phyloP scores from a whole-genome alignment of 35 echinoderm and acorn worm genomes.

The Patiria miniata region DNA sequence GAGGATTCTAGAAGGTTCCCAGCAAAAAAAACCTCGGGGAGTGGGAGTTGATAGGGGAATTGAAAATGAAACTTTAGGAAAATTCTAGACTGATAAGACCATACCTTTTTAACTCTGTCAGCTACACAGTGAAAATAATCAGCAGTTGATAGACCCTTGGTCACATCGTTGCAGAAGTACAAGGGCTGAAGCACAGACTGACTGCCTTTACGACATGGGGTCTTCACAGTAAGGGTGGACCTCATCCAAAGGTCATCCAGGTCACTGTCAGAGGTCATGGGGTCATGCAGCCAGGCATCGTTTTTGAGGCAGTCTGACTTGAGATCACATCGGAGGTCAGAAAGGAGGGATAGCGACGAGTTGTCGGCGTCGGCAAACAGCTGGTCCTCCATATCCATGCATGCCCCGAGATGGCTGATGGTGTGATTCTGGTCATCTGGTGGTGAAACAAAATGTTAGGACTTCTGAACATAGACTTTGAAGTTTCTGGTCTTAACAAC shows the following conservation, averaged over 20 bases:
- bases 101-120: slow-evolving; percentile 23
- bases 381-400: neutral
- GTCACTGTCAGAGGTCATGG: slow-evolving; percentile 8
- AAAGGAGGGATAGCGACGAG: neutral
- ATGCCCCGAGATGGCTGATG: slow-evolving; percentile 7
- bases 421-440: slow-evolving; percentile 21
- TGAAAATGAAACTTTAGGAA: too few species aligned
- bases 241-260: slow-evolving; percentile 3
- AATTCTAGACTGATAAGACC: too few species aligned
- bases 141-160: neutral
- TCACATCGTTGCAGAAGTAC: neutral
- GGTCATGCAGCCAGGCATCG: neutral
- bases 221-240: neutral
- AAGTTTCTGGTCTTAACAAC: too few species aligned
- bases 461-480: too few species aligned
- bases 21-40: too few species aligned
- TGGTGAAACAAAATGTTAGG: neutral
- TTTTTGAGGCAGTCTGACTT: neutral
- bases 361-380: neutral
- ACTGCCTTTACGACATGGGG: neutral
- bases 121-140: slow-evolving; percentile 19
- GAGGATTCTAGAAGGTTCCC: too few species aligned
- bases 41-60: too few species aligned
- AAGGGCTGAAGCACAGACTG: neutral
- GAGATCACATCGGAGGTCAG: neutral